phyloP scores from a whole-genome alignment of 2,113 vertebrate genomes.

The Poeciliopsis turrubarensis region DNA sequence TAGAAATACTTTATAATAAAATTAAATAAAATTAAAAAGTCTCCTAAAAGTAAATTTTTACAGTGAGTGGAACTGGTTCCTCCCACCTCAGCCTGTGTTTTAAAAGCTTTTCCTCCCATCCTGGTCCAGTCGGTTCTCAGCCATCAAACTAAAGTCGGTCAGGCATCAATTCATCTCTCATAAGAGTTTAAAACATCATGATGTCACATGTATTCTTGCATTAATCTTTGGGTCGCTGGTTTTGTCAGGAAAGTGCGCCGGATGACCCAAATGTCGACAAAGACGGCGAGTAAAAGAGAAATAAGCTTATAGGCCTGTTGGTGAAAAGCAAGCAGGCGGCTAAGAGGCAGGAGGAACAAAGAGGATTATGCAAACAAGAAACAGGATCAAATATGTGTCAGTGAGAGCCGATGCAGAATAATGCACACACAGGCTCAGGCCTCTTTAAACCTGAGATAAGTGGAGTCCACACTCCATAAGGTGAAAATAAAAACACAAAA shows the following conservation, averaged over 20 bases:
- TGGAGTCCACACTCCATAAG: neutral
- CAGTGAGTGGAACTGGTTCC: too few species aligned
- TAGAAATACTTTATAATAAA: too few species aligned
- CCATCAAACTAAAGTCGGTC: neutral
- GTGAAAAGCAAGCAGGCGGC: constrained; percentile 1
- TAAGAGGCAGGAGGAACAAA: constrained; percentile 22
- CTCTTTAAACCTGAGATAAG: neutral
- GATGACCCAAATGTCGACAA: neutral
- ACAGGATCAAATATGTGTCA: constrained; percentile 3
- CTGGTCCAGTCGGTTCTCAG: neutral
- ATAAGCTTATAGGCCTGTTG: neutral
- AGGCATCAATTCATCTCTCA: too few species aligned
- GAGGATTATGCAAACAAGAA: constrained; percentile 26
- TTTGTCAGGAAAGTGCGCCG: neutral
- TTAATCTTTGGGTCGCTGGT: neutral
- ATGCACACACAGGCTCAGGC: neutral
- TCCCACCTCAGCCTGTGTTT: too few species aligned
- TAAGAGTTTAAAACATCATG: neutral
- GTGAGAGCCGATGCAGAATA: neutral
- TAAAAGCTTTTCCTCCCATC: too few species aligned
- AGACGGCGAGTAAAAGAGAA: neutral
- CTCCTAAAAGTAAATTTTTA: too few species aligned
- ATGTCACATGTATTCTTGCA: neutral
- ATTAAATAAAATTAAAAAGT: too few species aligned
- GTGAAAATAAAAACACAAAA: neutral